Conservation (phyloP, 2,888 invertebrate genomes). For the Athripsodes cinereus region DNA sequence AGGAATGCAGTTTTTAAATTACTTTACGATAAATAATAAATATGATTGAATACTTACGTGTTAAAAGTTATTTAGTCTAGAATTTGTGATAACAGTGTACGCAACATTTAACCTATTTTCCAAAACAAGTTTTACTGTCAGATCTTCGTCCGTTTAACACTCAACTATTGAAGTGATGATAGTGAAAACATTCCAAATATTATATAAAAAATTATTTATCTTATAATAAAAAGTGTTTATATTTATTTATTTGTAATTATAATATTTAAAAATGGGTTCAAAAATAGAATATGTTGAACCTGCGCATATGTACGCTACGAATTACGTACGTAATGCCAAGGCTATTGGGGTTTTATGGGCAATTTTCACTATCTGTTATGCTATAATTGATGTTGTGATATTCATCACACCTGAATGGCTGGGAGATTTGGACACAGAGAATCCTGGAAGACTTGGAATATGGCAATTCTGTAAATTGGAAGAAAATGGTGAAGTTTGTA, state of each 20-base stretch:
- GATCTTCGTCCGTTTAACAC: too few species aligned
- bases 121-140: too few species aligned
- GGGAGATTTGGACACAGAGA: slow-evolving; percentile 76
- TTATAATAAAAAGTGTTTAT: slow-evolving; percentile 1
- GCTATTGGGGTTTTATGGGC: slow-evolving; percentile 97
- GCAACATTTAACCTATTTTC: too few species aligned
- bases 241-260: background rate
- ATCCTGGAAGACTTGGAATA: slow-evolving; percentile 86
- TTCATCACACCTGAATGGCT: slow-evolving; percentile 95
- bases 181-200: too few species aligned
- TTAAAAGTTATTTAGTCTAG: too few species aligned
- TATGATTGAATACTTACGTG: too few species aligned
- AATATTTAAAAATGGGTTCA: slow-evolving; percentile 61
- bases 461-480: slow-evolving; percentile 84
- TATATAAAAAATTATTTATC: too few species aligned
- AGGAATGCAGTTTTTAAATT: too few species aligned
- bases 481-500: slow-evolving; percentile 74
- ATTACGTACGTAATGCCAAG: slow-evolving; percentile 86
- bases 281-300: slow-evolving; percentile 91
- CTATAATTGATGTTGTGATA: slow-evolving; percentile 90
- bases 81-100: too few species aligned
- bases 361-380: slow-evolving; percentile 94
- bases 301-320: slow-evolving; percentile 83
- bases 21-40: too few species aligned
- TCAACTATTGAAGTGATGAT: too few species aligned